Evolutionary conservation across 2,888 invertebrate species (phyloP), one percentile per base, ranked within the genome.

Genomic region (Drosophila fulvimacula): DNA sequence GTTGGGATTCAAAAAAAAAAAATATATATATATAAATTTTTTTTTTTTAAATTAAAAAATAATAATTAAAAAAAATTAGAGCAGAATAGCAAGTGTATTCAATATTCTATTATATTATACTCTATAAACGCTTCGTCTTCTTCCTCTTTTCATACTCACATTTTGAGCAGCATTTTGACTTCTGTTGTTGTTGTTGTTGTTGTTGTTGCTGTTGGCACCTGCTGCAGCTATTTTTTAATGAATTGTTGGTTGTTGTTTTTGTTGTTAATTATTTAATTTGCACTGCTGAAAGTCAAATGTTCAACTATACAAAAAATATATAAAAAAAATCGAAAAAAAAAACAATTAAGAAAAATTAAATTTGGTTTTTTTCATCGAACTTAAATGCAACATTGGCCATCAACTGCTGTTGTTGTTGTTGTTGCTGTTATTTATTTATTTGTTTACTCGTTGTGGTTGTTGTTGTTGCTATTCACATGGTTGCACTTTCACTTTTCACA

Each of bases 401-500:
- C 21, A 27, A 24, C 56, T 51, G 52, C 36, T 51, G 36, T 46
- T 36, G 30, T 62, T 24, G 36, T 5, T 36, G 42, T 51, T 56
- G 41, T 59, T 38, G 21, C 59, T 27, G 27, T 52, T 36, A 41
- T 55, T 59, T 59, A 48, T 44, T 72, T 68, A 49, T 61, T 71
- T 46, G 52, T 76, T 65, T 36, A 34, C 34, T 51, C 9, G 51
- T 21, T 62, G 13, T 44, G 24, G 41, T 67, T 49, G 46, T 61
- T 58, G 34, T 30, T 38, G 51, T 49, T 73, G 46, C 42, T 71
- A 62, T 71, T 79, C 76, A 69, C 76, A 79, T 76, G 69, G 65
- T 81, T 89, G 85, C 84, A 87, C 89, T 84, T 84, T 84, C 83
- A 88, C 88, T 88, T 84, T 86, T 81, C 84, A 86, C 82, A 81